Percentiles rank a stretch among this genome's conserved stretches.
These are phyloP conservation scores for Drosophila melanosoma DNA, from an alignment of 2,888 invertebrate species.

Conservation along the genomic window DNA sequence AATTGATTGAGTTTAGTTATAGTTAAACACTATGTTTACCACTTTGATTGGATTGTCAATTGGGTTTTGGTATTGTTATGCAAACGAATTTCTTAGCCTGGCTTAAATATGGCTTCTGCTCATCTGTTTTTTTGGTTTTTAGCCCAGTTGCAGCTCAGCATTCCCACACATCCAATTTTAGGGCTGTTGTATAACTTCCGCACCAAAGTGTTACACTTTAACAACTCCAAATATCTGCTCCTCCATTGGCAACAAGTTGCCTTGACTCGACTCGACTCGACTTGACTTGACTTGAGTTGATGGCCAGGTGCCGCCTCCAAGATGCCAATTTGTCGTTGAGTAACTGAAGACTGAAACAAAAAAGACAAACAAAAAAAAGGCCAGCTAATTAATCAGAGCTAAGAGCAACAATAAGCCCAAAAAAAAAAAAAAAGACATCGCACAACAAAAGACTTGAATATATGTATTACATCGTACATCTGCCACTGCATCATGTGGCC, in stretches of 20 bases:
- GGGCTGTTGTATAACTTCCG: slow-evolving; percentile 36
- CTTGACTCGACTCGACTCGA: not conserved
- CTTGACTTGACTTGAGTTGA: not conserved
- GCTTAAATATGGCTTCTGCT: not conserved
- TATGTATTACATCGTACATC: slow-evolving; percentile 17
- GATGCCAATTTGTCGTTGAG: slow-evolving; percentile 45
- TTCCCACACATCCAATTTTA: slow-evolving; percentile 23
- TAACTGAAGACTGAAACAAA: slow-evolving; percentile 5
- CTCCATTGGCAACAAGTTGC: slow-evolving; percentile 31
- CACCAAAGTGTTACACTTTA: slow-evolving; percentile 1
- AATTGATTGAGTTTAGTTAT: not conserved
- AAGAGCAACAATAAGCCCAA: slow-evolving; percentile 25
- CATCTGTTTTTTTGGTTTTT: not conserved
- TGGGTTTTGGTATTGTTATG: not conserved
- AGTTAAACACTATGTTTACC: not conserved
- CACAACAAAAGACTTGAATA: slow-evolving; percentile 25
- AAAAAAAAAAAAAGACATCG: slow-evolving; percentile 7
- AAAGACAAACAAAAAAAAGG: slow-evolving; percentile 6
- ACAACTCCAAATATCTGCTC: slow-evolving; percentile 5
- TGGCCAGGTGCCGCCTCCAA: slow-evolving; percentile 16
- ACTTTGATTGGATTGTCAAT: not conserved
- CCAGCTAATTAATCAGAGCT: slow-evolving; percentile 55
- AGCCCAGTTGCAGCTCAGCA: not conserved
- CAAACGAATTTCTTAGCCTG: not conserved
- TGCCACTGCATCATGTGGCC: not conserved